These are phyloP conservation scores for Drosophila setosimentum DNA, from an alignment of 2,888 invertebrate genomes.

Conservation along the genomic window DNA sequence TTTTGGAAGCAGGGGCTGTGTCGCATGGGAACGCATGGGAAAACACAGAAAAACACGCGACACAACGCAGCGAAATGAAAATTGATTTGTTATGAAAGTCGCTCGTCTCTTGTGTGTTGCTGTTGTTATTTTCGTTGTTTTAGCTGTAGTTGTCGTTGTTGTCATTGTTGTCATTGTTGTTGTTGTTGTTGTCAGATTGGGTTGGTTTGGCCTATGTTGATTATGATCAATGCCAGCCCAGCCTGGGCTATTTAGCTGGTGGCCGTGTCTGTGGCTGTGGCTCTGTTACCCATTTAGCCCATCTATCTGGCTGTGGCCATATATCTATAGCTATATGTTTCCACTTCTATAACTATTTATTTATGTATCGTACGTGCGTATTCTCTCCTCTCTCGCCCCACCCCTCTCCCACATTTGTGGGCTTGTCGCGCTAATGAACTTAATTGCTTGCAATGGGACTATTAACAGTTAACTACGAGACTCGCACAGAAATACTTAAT, in stretches of 20 bases:
- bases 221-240: constrained; percentile 55
- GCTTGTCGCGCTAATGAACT: constrained; percentile 58
- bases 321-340: constrained; percentile 1
- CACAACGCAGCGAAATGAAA: constrained; percentile 55
- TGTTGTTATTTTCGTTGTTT: constrained; percentile 5
- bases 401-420: constrained; percentile 1
- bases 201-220: constrained; percentile 30
- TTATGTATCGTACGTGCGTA: neutral
- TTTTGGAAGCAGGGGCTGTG: neutral
- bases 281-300: constrained; percentile 10
- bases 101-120: constrained; percentile 19
- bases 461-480: constrained; percentile 62
- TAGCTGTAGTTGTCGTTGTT: constrained; percentile 18
- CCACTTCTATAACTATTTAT: constrained; percentile 8
- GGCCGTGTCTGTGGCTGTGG: neutral
- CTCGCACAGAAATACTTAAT: constrained; percentile 28
- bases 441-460: constrained; percentile 74
- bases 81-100: constrained; percentile 68
- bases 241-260: neutral
- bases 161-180: too few species aligned
- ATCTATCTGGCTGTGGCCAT: neutral
- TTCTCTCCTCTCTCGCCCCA: neutral
- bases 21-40: constrained; percentile 36
- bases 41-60: constrained; percentile 48
- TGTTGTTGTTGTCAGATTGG: constrained; percentile 21